phyloP scores from a whole-genome alignment of 2,113 vertebrate species.

The Acanthisitta chloris region DNA sequence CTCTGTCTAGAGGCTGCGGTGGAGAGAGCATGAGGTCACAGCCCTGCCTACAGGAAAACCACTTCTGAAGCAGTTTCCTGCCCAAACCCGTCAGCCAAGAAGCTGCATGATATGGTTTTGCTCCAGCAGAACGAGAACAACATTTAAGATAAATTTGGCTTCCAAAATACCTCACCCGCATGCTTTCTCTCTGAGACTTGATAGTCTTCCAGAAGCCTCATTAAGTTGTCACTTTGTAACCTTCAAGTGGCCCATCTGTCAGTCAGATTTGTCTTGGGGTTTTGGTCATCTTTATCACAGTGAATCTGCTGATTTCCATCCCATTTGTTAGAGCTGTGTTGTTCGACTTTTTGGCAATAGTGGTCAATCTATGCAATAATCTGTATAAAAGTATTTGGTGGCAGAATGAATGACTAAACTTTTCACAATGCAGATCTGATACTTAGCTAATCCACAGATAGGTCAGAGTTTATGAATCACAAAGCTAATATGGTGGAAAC shows the following conservation, averaged over 20 bases:
- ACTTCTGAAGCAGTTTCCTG: background rate
- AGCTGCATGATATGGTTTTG: accelerated
- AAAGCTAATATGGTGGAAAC: background rate
- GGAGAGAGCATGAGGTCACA: background rate
- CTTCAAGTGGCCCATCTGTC: background rate
- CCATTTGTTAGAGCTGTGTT: background rate
- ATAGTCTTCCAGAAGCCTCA: background rate
- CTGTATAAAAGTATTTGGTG: background rate
- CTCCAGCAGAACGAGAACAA: background rate
- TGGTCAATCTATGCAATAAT: background rate
- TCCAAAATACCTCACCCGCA: background rate
- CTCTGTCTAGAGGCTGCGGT: background rate
- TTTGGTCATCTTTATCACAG: background rate
- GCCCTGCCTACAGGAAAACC: background rate
- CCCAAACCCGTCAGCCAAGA: background rate
- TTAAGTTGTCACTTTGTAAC: background rate
- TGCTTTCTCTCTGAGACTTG: background rate
- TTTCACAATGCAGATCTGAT: background rate
- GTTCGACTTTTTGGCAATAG: background rate
- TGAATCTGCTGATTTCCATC: background rate
- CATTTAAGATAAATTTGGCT: background rate
- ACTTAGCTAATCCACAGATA: background rate
- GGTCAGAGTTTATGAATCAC: background rate
- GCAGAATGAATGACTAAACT: background rate
- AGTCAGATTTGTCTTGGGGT: background rate